Percentiles rank a stretch among this genome's conserved stretches.
phyloP scores from a whole-genome alignment of 2,797 vertebrate genomes.

The Caiman crocodilus region DNA sequence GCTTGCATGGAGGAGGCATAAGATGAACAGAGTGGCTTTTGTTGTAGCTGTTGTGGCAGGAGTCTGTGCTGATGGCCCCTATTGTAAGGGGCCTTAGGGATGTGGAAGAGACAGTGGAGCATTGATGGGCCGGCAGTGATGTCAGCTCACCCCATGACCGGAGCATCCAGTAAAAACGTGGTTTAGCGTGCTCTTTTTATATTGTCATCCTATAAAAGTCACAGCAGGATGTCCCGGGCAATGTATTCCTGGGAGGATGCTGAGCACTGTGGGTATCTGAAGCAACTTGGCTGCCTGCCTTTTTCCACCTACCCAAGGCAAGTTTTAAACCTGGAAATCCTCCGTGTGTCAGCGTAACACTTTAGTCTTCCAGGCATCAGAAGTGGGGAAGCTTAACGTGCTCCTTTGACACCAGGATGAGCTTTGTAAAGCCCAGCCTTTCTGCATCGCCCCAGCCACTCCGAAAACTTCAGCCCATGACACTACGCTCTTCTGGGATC shows the following conservation, averaged over 20 bases:
- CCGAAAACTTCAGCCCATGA: background rate
- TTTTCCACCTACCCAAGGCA: background rate
- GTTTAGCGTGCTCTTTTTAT: background rate
- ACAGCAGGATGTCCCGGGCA: slow-evolving; percentile 8
- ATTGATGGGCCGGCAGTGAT: background rate
- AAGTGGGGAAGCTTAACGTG: background rate
- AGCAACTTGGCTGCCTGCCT: background rate
- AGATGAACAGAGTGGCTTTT: background rate
- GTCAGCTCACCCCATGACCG: background rate
- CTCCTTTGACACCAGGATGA: background rate
- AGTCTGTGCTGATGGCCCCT: background rate
- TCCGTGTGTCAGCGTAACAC: background rate
- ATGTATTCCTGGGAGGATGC: background rate
- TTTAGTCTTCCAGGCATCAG: background rate
- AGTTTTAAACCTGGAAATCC: background rate
- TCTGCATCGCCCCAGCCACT: background rate
- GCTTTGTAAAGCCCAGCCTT: background rate
- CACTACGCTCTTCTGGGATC: background rate
- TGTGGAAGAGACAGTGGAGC: background rate
- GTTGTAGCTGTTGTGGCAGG: background rate
- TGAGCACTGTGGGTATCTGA: background rate
- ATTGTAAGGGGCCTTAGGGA: background rate
- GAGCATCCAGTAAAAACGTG: background rate
- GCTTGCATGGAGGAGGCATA: background rate
- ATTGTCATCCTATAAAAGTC: slow-evolving; percentile 13